Evolutionary conservation across 2,888 invertebrate species (phyloP).

Genomic region (Brenthis hecate): DNA sequence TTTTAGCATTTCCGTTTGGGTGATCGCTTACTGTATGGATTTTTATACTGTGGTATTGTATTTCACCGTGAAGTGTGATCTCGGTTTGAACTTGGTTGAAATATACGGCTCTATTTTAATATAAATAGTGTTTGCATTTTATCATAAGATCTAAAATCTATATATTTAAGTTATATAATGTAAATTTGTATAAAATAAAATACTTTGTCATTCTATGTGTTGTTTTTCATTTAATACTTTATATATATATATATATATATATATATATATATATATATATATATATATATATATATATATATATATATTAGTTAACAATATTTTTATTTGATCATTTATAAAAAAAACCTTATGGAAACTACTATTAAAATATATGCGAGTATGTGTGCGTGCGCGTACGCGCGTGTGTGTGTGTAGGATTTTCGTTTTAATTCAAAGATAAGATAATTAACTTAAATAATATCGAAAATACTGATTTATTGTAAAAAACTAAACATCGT

Average conservation of each 20-base stretch:
- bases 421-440: no score
- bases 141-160: background rate
- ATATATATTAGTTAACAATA: background rate
- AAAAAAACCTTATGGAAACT: no score
- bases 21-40: no score
- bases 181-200: constrained; percentile 24
- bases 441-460: no score
- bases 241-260: background rate
- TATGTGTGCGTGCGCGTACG: no score
- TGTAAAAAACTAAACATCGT: no score
- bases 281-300: background rate
- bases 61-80: background rate
- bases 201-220: constrained; percentile 1
- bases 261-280: background rate
- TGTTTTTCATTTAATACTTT: background rate
- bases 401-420: no score
- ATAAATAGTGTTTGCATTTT: constrained; percentile 3
- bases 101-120: constrained; percentile 2
- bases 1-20: no score
- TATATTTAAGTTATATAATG: constrained; percentile 2
- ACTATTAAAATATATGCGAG: no score
- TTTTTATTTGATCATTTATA: no score
- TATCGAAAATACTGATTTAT: no score
- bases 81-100: background rate
- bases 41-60: background rate